Evolutionary conservation across 2,888 invertebrate species (phyloP), one percentile per base, ranked within the genome.

Genomic region (Thysanoteuthis rhombus): DNA sequence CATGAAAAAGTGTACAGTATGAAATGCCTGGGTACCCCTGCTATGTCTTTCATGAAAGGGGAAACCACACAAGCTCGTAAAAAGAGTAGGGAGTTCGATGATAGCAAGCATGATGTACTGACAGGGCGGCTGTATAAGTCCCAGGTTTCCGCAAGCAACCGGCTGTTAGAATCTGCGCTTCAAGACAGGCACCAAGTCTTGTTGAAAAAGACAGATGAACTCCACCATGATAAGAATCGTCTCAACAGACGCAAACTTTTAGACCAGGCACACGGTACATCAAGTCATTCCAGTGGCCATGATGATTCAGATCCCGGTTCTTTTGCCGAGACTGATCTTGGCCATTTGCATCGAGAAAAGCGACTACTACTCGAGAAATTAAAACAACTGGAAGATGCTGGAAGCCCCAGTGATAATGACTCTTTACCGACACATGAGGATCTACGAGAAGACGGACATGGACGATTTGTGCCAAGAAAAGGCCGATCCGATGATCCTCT

Each of bases 231-330:
- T 28, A 92, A 92, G 28, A 45, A 52, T 36, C 47, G 58, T 16
- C 32, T 93, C 16, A 93, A 47, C 38, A 45, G 47, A 36, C 52
- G 47, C 52, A 93, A 93, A 45, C 16, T 47, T 12, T 47, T 58
- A 38, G 93, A 93, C 93, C 89, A 92, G 90, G 38, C 92, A 32
- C 39, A 94, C 40, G 95, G 95, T 92, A 96, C 95, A 93, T 95
- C 96, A 39, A 95, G 96, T 93, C 96, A 96, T 58, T 95, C 95
- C 47, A 95, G 95, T 94, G 95, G 95, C 93, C 95, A 95, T 92
- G 95, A 95, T 94, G 96, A 95, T 92, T 95, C 97, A 94, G 98
- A 98, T 94, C 97, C 97, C 75, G 98, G 98, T 95, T 98, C 98
- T 96, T 97, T 98, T 93, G 95, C 95, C 47, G 96, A 96, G 94